phyloP scores from a whole-genome alignment of 2,888 invertebrate species.

The Macrosiphum euphorbiae region DNA sequence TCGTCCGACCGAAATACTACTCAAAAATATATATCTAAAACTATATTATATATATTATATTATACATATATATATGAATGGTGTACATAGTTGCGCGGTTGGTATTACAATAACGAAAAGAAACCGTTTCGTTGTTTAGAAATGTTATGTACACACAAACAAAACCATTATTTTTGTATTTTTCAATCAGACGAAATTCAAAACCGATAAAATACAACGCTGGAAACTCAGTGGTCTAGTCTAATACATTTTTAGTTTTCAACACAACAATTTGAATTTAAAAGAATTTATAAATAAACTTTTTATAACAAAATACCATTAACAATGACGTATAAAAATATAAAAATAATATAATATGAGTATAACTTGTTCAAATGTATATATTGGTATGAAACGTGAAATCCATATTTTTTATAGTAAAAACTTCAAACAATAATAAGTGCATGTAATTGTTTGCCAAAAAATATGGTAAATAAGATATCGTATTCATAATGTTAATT shows the following conservation, averaged over 20 bases:
- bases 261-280: background rate
- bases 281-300: background rate
- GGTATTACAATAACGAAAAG: background rate
- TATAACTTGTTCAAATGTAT: background rate
- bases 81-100: background rate
- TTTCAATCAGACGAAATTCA: background rate
- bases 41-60: background rate
- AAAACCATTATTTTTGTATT: background rate
- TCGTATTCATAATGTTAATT: background rate
- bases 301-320: background rate
- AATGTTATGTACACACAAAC: background rate
- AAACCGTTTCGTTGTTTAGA: background rate
- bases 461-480: background rate
- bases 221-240: background rate
- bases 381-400: background rate
- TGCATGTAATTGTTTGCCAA: background rate
- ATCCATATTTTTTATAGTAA: background rate
- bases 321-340: background rate
- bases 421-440: background rate
- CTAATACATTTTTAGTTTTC: background rate
- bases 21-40: background rate
- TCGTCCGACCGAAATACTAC: background rate
- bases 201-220: background rate
- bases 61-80: background rate
- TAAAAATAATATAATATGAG: background rate